Base-by-base conservation (phyloP, 2,113 vertebrate genomes). In the Deroptyus accipitrinus region DNA sequence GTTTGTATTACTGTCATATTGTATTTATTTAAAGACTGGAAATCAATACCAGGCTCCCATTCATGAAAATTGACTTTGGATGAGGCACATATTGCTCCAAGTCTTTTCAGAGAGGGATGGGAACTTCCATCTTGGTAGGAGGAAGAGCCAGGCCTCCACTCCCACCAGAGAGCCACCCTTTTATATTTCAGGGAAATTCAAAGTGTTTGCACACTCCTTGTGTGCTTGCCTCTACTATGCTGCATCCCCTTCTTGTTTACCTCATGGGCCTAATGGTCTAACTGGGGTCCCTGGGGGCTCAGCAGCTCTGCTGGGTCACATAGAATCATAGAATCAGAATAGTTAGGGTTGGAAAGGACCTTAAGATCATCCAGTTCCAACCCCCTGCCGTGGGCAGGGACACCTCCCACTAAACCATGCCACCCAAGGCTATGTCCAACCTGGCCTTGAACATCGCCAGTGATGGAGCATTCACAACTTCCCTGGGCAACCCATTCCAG, bases 11-110 rank as follows among this genome's bases (percentile, higher is more conserved):
- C 83, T 80, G 76, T 89, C 46, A n/a, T 62, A 63, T 57, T 44
- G 52, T 76, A 8, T 92, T 95, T 93, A n/a, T 86, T 80, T 87
- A 88, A 95, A 49, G 44, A 59, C 37, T 82, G 74, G 22, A 55
- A 62, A 59, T 73, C 11, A 69, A 51, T 66, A 70, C 28, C 39
- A 33, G 54, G 35, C 35, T 96, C 19, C 64, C 39, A 27, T 84
- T 92, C 35, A 2, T 44, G 48, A 27, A 41, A 57, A 63, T 9
- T 95, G 91, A 82, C 70, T 89, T 94, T 87, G 91, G 86, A 91
- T 79, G 61, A 76, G 24, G 74, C 22, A 16, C 2, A 0, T 0
- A 1, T 67, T 92, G n/a, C 94, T 75, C 52, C 70, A 66, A 57
- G 57, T 57, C 44, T n/a, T 93, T 93, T 66, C 57, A 72, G 52